These are phyloP conservation scores for Phalera bucephala DNA, from an alignment of 2,888 invertebrate species.

Conservation along the genomic window DNA sequence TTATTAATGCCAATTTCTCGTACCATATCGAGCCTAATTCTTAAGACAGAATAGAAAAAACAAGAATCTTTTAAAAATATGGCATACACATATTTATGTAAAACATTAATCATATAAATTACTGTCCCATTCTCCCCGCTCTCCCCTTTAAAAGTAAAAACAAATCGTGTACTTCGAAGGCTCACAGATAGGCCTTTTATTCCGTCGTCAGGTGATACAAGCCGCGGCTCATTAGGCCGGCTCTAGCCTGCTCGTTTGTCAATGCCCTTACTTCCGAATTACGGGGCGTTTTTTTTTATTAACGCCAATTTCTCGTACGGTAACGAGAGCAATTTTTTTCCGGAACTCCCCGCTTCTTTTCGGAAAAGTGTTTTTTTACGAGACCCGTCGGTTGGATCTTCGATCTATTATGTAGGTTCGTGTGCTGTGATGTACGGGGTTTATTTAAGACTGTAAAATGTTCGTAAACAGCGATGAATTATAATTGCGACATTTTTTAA, in stretches of 20 bases:
- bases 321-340: slow-evolving; percentile 72
- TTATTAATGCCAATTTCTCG: slow-evolving; percentile 76
- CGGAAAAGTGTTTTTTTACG: slow-evolving; percentile 39
- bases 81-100: too few species aligned
- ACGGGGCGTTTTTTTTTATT: slow-evolving; percentile 63
- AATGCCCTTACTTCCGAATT: slow-evolving; percentile 60
- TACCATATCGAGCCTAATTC: slow-evolving; percentile 68
- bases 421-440: slow-evolving; percentile 17
- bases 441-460: too few species aligned
- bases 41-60: too few species aligned
- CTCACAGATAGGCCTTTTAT: slow-evolving; percentile 49
- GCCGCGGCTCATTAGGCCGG: slow-evolving; percentile 62
- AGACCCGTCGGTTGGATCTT: slow-evolving; percentile 30
- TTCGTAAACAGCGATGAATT: too few species aligned
- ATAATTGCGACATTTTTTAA: too few species aligned
- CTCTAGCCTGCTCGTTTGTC: slow-evolving; percentile 68
- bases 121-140: slow-evolving; percentile 6
- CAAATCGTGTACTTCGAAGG: slow-evolving; percentile 39
- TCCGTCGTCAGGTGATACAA: slow-evolving; percentile 63
- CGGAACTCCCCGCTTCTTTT: slow-evolving; percentile 22
- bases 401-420: slow-evolving; percentile 29
- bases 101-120: too few species aligned
- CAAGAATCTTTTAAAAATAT: too few species aligned
- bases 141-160: slow-evolving; percentile 27
- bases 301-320: slow-evolving; percentile 69